Base-by-base conservation (phyloP, 2,113 vertebrate species). In the Oreochromis aureus region DNA sequence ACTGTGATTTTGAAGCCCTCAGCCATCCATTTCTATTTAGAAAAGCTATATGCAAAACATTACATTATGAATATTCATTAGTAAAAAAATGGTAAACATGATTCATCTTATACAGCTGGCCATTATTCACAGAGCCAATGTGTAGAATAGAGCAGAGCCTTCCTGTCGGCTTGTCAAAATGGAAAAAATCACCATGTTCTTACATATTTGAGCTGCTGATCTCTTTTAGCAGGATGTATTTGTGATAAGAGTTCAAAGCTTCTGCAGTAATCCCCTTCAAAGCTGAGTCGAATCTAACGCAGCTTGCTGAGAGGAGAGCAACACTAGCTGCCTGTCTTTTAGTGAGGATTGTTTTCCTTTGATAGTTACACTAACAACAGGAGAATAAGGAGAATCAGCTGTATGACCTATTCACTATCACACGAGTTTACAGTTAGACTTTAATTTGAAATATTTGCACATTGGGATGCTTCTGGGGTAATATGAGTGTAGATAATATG, bases 91-190 rank as follows among this genome's bases (percentile, higher is more conserved):
- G 85, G 85, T 86, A 92, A 83, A 90, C 84, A 91, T 96, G 95
- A 96, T 91, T 95, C 93, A 96, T 94, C 82, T 51, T 89, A 92
- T 94, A 91, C 93, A 94, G 93, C 93, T 93, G 91, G 90, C 89
- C 93, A 90, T 92, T 92, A 93, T 94, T 92, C 90, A 86, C 83
- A 82, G 66, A 93, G 44, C 89, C 61, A 90, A 87, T 58, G 83
- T 86, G 87, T 92, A 87, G 89, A 90, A 91, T 86, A 81, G 78
- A 84, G 73, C 80, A 76, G 54, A 86, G 89, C 24, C 81, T 88
- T 94, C 82, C 58, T 92, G 90, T 63, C 46, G 86, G 79, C 84
- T 93, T 92, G 91, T 92, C 86, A 88, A 54, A 81, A 81, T 34
- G 63, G 18, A 18, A 46, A 69, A 69, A 56, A 54, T 66, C 86